Conservation (phyloP, 1,140 invertebrate genomes). For the Danaus plexippus region DNA sequence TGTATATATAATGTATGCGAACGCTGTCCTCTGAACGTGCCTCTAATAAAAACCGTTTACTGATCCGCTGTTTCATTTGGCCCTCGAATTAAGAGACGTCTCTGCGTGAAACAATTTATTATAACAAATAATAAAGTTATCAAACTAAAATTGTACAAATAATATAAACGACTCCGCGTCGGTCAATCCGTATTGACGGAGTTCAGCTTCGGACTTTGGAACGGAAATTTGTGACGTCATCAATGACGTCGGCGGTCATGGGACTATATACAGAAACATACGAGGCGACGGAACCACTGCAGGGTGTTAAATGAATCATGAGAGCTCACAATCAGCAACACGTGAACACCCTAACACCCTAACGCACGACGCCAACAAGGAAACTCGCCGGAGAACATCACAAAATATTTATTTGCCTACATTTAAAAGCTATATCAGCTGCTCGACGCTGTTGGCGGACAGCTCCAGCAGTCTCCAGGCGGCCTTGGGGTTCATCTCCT, state of each 20-base stretch:
- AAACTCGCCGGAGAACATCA: too few species aligned
- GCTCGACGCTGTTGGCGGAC: slow-evolving; percentile 89
- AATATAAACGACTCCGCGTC: slow-evolving; percentile 1
- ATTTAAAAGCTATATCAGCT: slow-evolving; percentile 80
- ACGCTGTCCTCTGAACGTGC: slow-evolving; percentile 57
- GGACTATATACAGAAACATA: too few species aligned
- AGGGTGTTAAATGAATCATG: too few species aligned
- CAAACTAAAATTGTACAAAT: slow-evolving; percentile 30
- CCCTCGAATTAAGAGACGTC: slow-evolving; percentile 6
- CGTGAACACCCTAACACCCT: too few species aligned
- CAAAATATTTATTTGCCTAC: too few species aligned
- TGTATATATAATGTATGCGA: slow-evolving; percentile 45
- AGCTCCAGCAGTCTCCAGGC: slow-evolving; percentile 97
- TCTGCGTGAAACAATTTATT: slow-evolving; percentile 34
- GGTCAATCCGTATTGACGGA: too few species aligned
- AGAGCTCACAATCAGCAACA: too few species aligned
- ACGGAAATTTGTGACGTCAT: too few species aligned
- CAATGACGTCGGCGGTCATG: too few species aligned
- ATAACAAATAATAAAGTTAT: slow-evolving; percentile 27
- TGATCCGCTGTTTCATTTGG: slow-evolving; percentile 30
- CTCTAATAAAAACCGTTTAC: slow-evolving; percentile 61
- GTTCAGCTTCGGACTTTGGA: too few species aligned
- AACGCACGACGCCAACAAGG: too few species aligned
- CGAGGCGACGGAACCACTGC: too few species aligned
- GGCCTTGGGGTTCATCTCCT: slow-evolving; percentile 93